Conservation (phyloP, 2,113 vertebrate genomes). For the Loxodonta africana region DNA sequence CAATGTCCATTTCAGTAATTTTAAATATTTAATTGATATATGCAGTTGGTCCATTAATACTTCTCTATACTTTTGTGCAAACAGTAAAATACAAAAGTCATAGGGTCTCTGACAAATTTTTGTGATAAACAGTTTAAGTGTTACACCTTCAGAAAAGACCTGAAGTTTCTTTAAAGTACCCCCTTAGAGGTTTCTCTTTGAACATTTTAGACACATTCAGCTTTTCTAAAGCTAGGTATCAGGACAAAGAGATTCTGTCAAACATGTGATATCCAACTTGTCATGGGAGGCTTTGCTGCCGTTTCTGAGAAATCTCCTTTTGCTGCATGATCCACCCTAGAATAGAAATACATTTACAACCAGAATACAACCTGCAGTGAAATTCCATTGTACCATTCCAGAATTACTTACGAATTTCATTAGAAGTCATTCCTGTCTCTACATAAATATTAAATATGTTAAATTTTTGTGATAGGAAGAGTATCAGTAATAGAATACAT, state of each 20-base stretch:
- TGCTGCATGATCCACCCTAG: constrained; percentile 9
- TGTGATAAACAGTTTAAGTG: constrained; percentile 38
- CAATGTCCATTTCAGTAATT: neutral
- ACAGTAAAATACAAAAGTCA: neutral
- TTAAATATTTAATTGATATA: neutral
- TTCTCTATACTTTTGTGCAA: neutral
- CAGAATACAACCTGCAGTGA: neutral
- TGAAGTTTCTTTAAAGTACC: constrained; percentile 53
- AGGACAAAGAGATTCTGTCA: constrained; percentile 52
- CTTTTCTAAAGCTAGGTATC: constrained; percentile 75
- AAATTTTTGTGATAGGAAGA: neutral
- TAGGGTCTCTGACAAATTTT: neutral
- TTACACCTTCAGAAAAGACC: constrained; percentile 45
- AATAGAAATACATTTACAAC: constrained; percentile 65
- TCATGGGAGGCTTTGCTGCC: constrained; percentile 63
- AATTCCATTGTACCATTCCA: constrained; percentile 26
- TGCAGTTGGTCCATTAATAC: neutral
- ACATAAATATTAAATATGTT: neutral
- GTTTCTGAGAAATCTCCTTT: constrained; percentile 70
- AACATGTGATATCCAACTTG: constrained; percentile 59
- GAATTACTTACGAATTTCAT: constrained; percentile 31
- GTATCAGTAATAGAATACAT: neutral
- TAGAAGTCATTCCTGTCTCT: neutral
- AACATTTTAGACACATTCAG: constrained; percentile 57
- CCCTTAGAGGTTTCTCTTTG: constrained; percentile 56